Conservation (phyloP, 2,113 vertebrate species). For the Mirounga angustirostris region DNA sequence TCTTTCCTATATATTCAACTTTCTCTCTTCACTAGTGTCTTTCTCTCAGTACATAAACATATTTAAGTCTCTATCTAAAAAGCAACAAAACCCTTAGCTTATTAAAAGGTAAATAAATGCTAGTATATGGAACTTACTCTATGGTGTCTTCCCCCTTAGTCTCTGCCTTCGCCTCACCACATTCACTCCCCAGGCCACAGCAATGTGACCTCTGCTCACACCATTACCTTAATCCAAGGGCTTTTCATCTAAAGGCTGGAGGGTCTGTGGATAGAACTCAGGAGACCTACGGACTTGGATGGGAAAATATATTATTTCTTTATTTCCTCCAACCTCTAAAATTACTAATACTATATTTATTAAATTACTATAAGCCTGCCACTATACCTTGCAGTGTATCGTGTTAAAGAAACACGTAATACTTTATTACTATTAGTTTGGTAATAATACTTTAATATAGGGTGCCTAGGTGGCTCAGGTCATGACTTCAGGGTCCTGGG, state of each 20-base stretch:
- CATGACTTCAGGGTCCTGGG: background rate
- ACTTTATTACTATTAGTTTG: background rate
- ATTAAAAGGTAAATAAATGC: background rate
- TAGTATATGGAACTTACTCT: background rate
- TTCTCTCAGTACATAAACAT: conserved; percentile 7
- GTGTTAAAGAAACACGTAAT: background rate
- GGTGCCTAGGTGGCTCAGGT: background rate
- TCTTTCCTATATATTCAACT: background rate
- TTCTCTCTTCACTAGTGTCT: background rate
- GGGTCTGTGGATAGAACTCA: background rate
- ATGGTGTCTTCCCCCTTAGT: background rate
- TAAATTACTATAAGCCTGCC: background rate
- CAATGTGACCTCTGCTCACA: background rate
- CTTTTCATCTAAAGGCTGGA: background rate
- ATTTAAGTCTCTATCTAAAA: background rate
- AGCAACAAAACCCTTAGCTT: background rate
- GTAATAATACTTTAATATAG: background rate
- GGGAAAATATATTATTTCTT: background rate
- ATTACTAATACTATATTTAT: background rate
- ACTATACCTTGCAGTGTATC: background rate
- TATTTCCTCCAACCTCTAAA: conserved; percentile 16
- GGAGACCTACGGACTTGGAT: background rate
- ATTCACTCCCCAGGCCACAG: background rate
- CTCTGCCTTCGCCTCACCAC: background rate
- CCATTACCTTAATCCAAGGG: background rate